Evolutionary conservation across 2,888 invertebrate genomes (phyloP).

Genomic region (Metopia argyrocephala): DNA sequence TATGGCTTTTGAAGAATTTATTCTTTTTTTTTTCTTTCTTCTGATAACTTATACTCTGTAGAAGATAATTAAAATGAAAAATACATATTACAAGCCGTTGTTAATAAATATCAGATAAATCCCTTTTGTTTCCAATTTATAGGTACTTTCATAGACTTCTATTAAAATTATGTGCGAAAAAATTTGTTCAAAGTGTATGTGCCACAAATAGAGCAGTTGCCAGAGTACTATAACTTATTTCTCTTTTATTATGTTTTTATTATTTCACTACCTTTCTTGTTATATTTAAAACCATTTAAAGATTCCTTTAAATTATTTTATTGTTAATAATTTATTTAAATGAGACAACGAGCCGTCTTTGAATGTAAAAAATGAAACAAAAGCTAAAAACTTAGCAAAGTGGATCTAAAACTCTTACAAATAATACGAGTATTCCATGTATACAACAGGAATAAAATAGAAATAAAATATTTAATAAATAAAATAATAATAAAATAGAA

Average conservation of each 20-base stretch:
- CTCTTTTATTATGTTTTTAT: background rate
- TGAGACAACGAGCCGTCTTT: conserved; percentile 24
- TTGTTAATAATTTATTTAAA: conserved; percentile 61
- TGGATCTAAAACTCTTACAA: background rate
- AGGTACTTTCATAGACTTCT: background rate
- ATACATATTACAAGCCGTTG: too few species aligned
- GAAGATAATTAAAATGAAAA: too few species aligned
- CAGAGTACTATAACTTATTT: too few species aligned
- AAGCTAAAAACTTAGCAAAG: background rate
- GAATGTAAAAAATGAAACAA: conserved; percentile 7
- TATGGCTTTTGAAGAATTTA: too few species aligned
- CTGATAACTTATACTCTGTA: too few species aligned
- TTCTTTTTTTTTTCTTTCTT: too few species aligned
- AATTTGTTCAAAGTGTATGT: background rate
- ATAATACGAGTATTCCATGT: conserved; percentile 1
- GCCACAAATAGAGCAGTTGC: too few species aligned
- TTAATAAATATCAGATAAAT: too few species aligned
- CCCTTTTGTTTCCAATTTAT: too few species aligned
- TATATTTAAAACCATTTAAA: conserved; percentile 35
- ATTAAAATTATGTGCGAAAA: conserved; percentile 22
- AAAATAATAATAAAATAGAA: conserved; percentile 55
- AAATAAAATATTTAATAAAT: conserved; percentile 54
- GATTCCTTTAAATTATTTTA: conserved; percentile 56
- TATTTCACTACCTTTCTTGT: background rate
- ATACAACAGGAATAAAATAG: conserved; percentile 14